phyloP scores from a whole-genome alignment of 2,113 vertebrate species.

The Thymallus thymallus region DNA sequence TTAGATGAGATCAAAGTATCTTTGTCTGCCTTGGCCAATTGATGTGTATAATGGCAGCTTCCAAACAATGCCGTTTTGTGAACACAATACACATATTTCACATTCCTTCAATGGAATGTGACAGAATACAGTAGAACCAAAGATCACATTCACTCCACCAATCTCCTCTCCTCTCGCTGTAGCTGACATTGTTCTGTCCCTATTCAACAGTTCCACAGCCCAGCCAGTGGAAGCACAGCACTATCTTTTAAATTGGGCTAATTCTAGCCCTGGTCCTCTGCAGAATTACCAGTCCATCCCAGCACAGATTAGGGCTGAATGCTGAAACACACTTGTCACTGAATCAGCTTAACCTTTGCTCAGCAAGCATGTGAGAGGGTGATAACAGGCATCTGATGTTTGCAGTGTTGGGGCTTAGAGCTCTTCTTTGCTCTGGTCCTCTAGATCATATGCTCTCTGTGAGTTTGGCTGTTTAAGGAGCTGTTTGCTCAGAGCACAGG shows the following conservation, averaged over 20 bases:
- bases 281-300: slow-evolving; percentile 66
- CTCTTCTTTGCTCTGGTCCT: slow-evolving; percentile 40
- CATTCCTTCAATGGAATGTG: slow-evolving; percentile 73
- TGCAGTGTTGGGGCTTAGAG: slow-evolving; percentile 57
- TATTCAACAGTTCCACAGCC: slow-evolving; percentile 77
- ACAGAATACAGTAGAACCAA: slow-evolving; percentile 55
- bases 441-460: neutral
- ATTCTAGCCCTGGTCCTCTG: slow-evolving; percentile 69
- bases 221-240: slow-evolving; percentile 77
- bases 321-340: slow-evolving; percentile 62
- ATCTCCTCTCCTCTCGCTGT: slow-evolving; percentile 56
- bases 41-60: slow-evolving; percentile 72
- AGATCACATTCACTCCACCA: no score
- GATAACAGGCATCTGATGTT: slow-evolving; percentile 74
- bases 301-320: slow-evolving; percentile 69
- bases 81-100: slow-evolving; percentile 69
- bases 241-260: slow-evolving; percentile 78
- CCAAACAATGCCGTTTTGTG: slow-evolving; percentile 75
- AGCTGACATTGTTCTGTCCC: slow-evolving; percentile 78
- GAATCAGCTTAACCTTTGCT: slow-evolving; percentile 82
- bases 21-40: slow-evolving; percentile 66
- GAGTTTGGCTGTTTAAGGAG: neutral
- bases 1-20: slow-evolving; percentile 79
- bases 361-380: slow-evolving; percentile 66
- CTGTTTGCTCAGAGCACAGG: neutral